phyloP scores from a whole-genome alignment of 2,113 vertebrate species.

The Halcyon senegalensis region DNA sequence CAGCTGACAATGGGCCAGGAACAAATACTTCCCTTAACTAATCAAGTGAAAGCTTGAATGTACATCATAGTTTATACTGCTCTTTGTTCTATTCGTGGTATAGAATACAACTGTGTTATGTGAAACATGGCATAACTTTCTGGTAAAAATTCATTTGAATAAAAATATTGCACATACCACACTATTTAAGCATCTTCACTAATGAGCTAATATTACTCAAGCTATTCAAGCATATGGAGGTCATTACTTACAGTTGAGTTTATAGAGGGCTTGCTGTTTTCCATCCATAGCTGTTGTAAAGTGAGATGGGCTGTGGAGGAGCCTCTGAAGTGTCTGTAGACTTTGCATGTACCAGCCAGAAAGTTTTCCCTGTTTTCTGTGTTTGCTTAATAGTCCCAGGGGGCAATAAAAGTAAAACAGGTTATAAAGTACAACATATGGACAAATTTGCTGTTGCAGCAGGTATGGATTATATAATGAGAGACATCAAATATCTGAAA shows the following conservation, averaged over 20 bases:
- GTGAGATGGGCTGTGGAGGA: slow-evolving; percentile 13
- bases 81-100: background rate
- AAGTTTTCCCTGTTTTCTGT: background rate
- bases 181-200: background rate
- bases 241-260: slow-evolving; percentile 16
- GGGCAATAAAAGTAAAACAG: slow-evolving; percentile 4
- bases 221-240: slow-evolving; percentile 9
- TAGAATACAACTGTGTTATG: background rate
- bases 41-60: background rate
- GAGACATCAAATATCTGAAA: background rate
- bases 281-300: slow-evolving; percentile 28
- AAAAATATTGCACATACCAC: background rate
- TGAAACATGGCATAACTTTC: background rate
- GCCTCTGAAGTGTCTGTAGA: slow-evolving; percentile 2
- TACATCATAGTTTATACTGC: background rate
- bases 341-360: background rate
- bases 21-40: slow-evolving; percentile 23
- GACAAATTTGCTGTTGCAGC: background rate
- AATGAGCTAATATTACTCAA: background rate
- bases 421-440: slow-evolving; percentile 4
- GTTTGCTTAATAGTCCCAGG: slow-evolving; percentile 9
- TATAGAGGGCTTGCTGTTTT: slow-evolving; percentile 22
- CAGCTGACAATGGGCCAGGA: background rate
- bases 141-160: background rate
- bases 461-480: background rate